Evolutionary conservation across 1,140 invertebrate species (phyloP), one percentile per base, ranked within the genome.

Genomic region (Panonychus citri): DNA sequence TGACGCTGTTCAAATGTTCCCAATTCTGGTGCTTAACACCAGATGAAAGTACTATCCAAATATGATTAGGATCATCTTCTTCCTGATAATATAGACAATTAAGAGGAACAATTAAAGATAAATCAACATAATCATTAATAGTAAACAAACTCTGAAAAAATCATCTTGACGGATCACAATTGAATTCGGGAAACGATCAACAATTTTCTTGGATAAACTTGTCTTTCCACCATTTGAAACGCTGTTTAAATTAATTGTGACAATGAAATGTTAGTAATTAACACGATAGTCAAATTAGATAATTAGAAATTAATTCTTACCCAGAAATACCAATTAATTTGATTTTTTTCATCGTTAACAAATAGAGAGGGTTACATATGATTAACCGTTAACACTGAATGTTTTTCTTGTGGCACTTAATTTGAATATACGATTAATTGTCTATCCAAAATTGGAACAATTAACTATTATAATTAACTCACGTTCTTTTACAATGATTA

Each of bases 1-100:
- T 78, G 43, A 87, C 59, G 26, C 80, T 75, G 0, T 76, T 74
- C 21, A 84, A 61, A 3, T 82, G 66, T 61, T 87, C 84, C 72
- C 81, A 86, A 66, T 88, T 85, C 17, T 80, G 76, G 59, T 82
- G 81, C 61, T 79, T 77, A 12, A 86, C 60, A 53, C 76, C 74
- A 17, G 75, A 70, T 52, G 82, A 73, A 52, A 70, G 73, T 12
- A 74, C 66, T 62, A 62, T 43, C 40, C 60, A 60, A 17, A 55
- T 49, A 26, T 85, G 82, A 1, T 77, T 69, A 10, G 77, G 73
- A 67, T 81, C 49, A 7, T 51, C 49, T 19, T 51, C 49, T 27
- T 27, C 26, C 43, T 46, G 12, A 12, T 7, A 7, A 34, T 7
- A 34, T 34, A 34, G 30, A 34, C 30, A 34, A n/a, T n/a, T n/a